Evolutionary conservation across 2,888 invertebrate species (phyloP).

Genomic region (Ochropacha duplaris): DNA sequence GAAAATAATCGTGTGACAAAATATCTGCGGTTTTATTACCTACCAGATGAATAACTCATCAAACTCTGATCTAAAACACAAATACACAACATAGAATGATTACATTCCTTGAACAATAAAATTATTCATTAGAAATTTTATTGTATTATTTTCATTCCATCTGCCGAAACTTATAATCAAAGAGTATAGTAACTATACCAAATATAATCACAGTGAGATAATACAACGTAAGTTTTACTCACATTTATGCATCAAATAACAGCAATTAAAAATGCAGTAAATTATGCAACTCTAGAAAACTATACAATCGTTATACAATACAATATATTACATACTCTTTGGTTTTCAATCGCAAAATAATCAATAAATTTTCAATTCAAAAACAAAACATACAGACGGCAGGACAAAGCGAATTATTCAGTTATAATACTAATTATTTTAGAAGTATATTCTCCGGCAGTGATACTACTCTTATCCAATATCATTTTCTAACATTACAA

Average conservation of each 20-base stretch:
- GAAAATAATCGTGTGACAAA: too few species aligned
- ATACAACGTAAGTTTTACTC: too few species aligned
- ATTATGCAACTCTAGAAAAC: background rate
- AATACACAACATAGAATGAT: background rate
- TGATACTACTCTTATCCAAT: background rate
- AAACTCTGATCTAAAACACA: background rate
- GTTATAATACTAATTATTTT: background rate
- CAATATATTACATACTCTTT: too few species aligned
- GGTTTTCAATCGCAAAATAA: background rate
- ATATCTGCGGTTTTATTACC: too few species aligned
- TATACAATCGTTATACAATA: too few species aligned
- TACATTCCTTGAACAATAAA: background rate
- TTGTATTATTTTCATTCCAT: background rate
- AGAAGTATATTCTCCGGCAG: background rate
- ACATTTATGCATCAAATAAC: background rate
- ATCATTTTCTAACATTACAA: background rate
- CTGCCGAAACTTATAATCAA: too few species aligned
- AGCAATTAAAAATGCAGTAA: background rate
- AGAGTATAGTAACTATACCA: too few species aligned
- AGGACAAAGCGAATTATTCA: background rate
- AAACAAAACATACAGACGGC: background rate
- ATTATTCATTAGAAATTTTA: background rate
- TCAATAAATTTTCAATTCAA: background rate
- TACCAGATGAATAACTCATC: too few species aligned
- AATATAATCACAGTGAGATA: background rate